A percentile compares a stretch with the other conserved stretches of the same genome.
These are phyloP conservation scores for Sylvia borin DNA, from an alignment of 2,797 vertebrate genomes.

Conservation along the genomic window DNA sequence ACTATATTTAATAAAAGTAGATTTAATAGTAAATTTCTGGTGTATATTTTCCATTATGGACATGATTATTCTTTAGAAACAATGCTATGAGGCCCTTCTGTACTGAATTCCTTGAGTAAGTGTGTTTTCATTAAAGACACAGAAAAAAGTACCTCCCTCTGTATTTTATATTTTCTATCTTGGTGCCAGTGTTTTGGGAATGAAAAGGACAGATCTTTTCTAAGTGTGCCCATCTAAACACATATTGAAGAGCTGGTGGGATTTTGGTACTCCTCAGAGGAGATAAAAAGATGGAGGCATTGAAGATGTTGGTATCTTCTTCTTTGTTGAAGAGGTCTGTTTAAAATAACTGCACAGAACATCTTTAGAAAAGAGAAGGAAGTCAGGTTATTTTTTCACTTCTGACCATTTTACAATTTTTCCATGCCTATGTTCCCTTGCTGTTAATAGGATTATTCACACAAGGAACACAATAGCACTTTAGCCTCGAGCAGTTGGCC, in stretches of 20 bases:
- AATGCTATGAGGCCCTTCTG: neutral
- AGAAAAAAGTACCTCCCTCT: neutral
- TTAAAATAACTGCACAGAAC: neutral
- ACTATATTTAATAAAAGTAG: neutral
- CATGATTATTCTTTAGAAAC: neutral
- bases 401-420: neutral
- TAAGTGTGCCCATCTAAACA: neutral
- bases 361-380: neutral
- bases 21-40: neutral
- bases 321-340: neutral
- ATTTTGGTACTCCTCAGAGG: neutral
- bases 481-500: conserved; percentile 27
- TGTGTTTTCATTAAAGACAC: neutral
- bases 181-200: neutral
- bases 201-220: neutral
- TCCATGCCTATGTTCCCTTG: neutral
- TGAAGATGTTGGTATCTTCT: neutral
- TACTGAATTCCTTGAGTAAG: neutral
- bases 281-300: neutral
- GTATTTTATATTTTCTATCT: neutral
- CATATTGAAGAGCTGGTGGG: neutral
- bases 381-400: neutral
- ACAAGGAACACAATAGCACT: neutral
- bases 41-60: neutral
- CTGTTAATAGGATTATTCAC: conserved; percentile 32